phyloP scores from a whole-genome alignment of 2,888 invertebrate genomes.

The Caenorhabditis imperialis region DNA sequence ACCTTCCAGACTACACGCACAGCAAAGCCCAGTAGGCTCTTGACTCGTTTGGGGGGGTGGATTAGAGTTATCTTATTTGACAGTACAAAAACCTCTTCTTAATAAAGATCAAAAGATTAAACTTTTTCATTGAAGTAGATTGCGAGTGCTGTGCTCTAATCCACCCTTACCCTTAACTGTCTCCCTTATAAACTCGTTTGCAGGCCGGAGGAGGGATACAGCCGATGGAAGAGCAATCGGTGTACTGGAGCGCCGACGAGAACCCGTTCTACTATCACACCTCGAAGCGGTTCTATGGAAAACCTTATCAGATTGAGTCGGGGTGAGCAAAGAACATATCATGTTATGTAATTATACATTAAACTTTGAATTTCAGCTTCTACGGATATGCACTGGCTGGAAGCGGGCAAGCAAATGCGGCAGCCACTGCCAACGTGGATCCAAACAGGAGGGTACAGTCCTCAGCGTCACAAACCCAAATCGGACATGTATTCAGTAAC shows the following conservation, averaged over 20 bases:
- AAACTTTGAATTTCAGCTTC: slow-evolving; percentile 57
- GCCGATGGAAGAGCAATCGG: slow-evolving; percentile 76
- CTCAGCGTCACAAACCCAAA: slow-evolving; percentile 67
- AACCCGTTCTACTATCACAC: slow-evolving; percentile 77
- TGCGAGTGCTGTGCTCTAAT: too few relatives aligned
- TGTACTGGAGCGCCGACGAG: slow-evolving; percentile 78
- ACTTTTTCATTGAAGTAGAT: too few relatives aligned
- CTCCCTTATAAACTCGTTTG: too few relatives aligned
- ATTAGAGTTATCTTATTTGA: too few relatives aligned
- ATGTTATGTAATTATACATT: too few relatives aligned
- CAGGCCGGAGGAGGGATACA: slow-evolving; percentile 60
- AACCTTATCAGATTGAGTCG: slow-evolving; percentile 75
- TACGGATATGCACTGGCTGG: slow-evolving; percentile 69
- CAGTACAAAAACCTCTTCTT: too few relatives aligned
- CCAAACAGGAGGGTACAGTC: slow-evolving; percentile 63
- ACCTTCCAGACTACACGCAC: slow-evolving; percentile 40
- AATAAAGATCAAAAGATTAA: background rate
- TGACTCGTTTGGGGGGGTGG: too few relatives aligned
- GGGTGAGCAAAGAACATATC: slow-evolving; percentile 53
- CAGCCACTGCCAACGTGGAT: slow-evolving; percentile 44
- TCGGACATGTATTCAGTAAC: slow-evolving; percentile 66
- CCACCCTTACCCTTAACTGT: too few relatives aligned
- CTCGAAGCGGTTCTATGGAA: slow-evolving; percentile 74
- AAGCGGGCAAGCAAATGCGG: slow-evolving; percentile 33
- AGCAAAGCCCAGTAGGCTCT: slow-evolving; percentile 50